These are phyloP conservation scores for Cryptoprocta ferox DNA, from an alignment of 2,797 vertebrate genomes.

Conservation along the genomic window DNA sequence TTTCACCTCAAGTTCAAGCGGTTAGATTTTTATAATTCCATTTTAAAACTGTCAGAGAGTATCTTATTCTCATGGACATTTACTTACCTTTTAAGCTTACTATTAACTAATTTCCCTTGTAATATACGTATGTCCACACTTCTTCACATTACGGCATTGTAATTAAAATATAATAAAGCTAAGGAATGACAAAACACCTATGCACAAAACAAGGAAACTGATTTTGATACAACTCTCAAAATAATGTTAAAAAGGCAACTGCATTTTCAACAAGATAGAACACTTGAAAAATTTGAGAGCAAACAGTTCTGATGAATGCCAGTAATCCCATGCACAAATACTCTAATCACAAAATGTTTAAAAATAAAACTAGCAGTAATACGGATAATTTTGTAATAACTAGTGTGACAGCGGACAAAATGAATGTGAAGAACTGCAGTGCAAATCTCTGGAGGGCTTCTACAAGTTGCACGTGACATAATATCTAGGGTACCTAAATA, in stretches of 20 bases:
- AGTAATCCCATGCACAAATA: conserved; percentile 82
- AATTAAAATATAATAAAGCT: conserved; percentile 82
- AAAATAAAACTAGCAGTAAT: conserved; percentile 67
- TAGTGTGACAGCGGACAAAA: conserved; percentile 57
- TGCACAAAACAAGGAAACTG: conserved; percentile 83
- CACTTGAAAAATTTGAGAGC: conserved; percentile 81
- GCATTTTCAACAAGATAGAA: conserved; percentile 84
- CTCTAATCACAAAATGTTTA: conserved; percentile 77
- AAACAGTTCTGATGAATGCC: conserved; percentile 82
- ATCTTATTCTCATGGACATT: conserved; percentile 77
- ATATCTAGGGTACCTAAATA: conserved; percentile 64
- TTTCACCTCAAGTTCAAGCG: conserved; percentile 80
- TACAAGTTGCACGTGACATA: conserved; percentile 66
- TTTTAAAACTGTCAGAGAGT: conserved; percentile 72
- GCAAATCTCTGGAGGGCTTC: conserved; percentile 60
- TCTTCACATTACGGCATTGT: conserved; percentile 82
- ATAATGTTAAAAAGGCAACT: conserved; percentile 84
- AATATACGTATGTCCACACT: conserved; percentile 82
- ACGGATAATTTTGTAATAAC: conserved; percentile 70
- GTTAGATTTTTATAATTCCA: conserved; percentile 75
- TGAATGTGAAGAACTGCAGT: conserved; percentile 67
- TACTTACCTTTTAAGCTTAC: conserved; percentile 88
- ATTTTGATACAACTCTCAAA: conserved; percentile 82
- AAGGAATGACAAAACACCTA: conserved; percentile 83
- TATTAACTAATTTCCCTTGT: conserved; percentile 84